Conservation (phyloP, 2,888 invertebrate genomes). For the Epinotia ramella region DNA sequence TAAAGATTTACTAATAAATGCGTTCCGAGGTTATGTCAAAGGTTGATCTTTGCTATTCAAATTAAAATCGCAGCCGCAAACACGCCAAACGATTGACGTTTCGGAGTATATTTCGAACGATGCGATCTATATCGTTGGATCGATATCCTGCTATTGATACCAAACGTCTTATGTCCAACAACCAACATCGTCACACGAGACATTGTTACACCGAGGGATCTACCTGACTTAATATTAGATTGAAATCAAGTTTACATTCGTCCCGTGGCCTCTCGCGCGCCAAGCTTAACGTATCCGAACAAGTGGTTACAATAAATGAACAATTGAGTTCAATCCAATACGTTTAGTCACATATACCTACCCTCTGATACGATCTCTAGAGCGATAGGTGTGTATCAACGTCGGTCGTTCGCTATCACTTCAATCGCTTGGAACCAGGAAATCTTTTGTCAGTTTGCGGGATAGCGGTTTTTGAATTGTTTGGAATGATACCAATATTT, state of each 20-base stretch:
- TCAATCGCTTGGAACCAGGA: conserved; percentile 7
- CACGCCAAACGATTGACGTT: conserved; percentile 36
- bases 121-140: conserved; percentile 23
- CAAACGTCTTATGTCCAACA: background rate
- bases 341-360: background rate
- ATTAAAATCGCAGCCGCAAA: conserved; percentile 21
- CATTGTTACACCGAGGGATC: background rate
- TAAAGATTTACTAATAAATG: background rate
- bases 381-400: conserved; percentile 32
- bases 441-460: conserved; percentile 27
- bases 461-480: conserved; percentile 15
- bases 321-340: background rate
- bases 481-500: background rate
- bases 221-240: background rate
- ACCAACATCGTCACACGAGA: background rate
- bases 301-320: background rate
- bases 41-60: conserved; percentile 1
- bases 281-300: background rate
- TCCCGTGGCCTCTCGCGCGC: too few relatives aligned
- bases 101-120: conserved; percentile 23
- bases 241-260: background rate
- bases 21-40: background rate
- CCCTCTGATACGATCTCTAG: background rate
- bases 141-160: conserved; percentile 6
- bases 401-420: conserved; percentile 30